Conservation (phyloP, 2,888 invertebrate genomes). For the Sisyra terminalis region DNA sequence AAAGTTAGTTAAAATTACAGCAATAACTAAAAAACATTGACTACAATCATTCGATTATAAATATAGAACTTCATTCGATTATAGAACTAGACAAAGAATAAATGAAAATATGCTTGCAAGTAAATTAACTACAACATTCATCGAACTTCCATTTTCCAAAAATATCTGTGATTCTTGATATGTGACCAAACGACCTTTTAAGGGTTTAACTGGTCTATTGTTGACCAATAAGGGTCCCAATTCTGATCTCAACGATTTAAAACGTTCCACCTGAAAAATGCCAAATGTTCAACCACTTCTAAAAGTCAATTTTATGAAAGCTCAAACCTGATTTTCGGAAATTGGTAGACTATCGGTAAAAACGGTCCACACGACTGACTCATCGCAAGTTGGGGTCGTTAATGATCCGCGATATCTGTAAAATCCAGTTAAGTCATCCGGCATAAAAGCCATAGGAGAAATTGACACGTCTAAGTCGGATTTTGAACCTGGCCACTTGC, state of each 20-base stretch:
- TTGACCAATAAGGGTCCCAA: conserved; percentile 23
- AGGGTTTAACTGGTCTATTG: conserved; percentile 26
- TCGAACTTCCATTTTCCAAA: no score
- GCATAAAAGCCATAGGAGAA: conserved; percentile 27
- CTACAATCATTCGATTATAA: no score
- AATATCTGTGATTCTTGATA: conserved; percentile 4
- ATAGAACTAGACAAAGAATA: no score
- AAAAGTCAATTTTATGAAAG: background rate
- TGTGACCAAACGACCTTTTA: conserved; percentile 21
- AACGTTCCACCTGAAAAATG: conserved; percentile 22
- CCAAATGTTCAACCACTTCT: background rate
- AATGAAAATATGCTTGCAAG: no score
- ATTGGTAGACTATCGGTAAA: conserved; percentile 34
- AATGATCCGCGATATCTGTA: conserved; percentile 57
- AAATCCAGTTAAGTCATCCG: conserved; percentile 33
- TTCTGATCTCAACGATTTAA: conserved; percentile 24
- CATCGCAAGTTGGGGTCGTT: conserved; percentile 57
- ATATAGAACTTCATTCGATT: no score
- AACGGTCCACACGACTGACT: conserved; percentile 60
- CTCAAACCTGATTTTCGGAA: conserved; percentile 29
- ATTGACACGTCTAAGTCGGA: conserved; percentile 10
- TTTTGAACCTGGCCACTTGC: conserved; percentile 10
- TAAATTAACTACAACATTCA: no score
- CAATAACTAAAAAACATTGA: no score
- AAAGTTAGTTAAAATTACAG: no score